Percentiles rank a stretch among this genome's conserved stretches.
Evolutionary conservation across 1,140 invertebrate genomes (phyloP).

Genomic region (Cyclargus thomasi): DNA sequence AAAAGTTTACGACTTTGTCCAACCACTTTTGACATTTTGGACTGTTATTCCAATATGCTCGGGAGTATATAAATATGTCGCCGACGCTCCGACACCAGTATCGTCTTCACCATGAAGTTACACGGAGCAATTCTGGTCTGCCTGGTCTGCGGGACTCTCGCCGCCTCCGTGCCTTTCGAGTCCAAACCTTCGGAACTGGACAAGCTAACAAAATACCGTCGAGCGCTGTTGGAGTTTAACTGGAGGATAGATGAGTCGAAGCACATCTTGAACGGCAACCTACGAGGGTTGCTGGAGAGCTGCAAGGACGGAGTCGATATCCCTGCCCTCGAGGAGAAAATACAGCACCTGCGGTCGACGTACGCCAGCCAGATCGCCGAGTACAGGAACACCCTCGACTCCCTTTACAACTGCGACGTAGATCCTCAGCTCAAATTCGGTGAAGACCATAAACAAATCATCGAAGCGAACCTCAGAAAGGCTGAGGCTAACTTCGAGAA

Average conservation of each 20-base stretch:
- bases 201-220: neutral
- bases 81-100: neutral
- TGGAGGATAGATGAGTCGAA: neutral
- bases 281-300: neutral
- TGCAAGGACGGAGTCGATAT: neutral
- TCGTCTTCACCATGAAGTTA: neutral
- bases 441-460: neutral
- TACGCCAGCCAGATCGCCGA: neutral
- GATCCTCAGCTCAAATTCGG: neutral
- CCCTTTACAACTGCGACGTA: neutral
- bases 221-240: neutral
- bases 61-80: neutral
- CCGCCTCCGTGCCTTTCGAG: neutral
- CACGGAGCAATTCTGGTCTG: neutral
- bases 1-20: neutral
- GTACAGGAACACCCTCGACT: neutral
- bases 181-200: neutral
- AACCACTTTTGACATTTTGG: neutral
- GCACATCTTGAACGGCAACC: neutral
- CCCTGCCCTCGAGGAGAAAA: neutral
- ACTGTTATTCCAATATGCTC: neutral
- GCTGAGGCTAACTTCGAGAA: neutral
- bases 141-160: neutral
- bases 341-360: neutral
- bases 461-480: neutral